Percentiles rank a stretch among this genome's conserved stretches.
Conservation (phyloP, 2,888 invertebrate genomes). For the Argyra leucocephala region DNA sequence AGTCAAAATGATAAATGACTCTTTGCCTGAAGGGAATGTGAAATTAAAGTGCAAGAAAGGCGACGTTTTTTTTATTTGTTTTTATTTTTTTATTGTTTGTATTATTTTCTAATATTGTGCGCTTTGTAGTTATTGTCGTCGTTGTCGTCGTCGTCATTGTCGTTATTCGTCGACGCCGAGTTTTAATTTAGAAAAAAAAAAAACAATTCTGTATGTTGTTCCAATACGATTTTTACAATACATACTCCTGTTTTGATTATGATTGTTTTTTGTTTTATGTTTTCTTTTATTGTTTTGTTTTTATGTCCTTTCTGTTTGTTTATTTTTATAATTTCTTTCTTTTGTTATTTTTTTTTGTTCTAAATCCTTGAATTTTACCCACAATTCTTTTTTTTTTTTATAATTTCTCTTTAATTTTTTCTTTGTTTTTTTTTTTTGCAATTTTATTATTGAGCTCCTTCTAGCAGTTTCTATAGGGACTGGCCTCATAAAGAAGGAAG, state of each 20-base stretch:
- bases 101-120: not conserved
- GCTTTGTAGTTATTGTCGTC: constrained; percentile 7
- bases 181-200: too few relatives aligned
- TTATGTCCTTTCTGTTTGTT: constrained; percentile 14
- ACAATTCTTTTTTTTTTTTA: not conserved
- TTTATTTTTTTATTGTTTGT: constrained; percentile 1
- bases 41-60: constrained; percentile 25
- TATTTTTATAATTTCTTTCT: not conserved
- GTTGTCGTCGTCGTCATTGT: constrained; percentile 4
- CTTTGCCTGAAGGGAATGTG: constrained; percentile 24
- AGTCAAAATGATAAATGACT: constrained; percentile 26
- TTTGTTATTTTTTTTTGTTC: not conserved
- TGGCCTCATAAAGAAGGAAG: constrained; percentile 17
- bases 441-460: constrained; percentile 1
- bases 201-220: constrained; percentile 19
- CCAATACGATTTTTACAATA: not conserved
- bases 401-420: not conserved
- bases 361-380: not conserved
- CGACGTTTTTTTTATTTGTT: constrained; percentile 19
- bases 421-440: not conserved
- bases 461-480: not conserved
- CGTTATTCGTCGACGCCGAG: constrained; percentile 10
- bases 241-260: not conserved
- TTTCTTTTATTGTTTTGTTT: constrained; percentile 9
- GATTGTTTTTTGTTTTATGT: not conserved